Base-by-base conservation (phyloP, 1,140 invertebrate genomes). In the Caerostris darwini region DNA sequence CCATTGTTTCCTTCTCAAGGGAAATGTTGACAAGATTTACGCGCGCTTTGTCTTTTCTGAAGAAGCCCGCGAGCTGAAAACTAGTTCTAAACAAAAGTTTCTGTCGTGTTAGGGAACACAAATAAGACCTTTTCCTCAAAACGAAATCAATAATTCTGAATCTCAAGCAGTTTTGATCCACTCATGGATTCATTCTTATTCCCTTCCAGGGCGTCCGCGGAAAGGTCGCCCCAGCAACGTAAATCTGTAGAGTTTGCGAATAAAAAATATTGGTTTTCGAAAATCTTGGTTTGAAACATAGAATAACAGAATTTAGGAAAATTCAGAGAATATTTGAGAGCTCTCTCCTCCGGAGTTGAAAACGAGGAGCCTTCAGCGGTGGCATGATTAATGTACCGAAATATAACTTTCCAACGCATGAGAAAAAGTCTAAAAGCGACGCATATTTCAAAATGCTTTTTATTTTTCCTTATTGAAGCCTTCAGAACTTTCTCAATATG, bases 71-170 rank as follows among this genome's bases (percentile, higher is more conserved):
- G 14, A 83, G 82, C 82, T 58, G 82, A 83, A 58, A 83, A 83
- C 10, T 17, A 57, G 56, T 58, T 83, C 82, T 56, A 83, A 83
- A 83, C 82, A 83, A 83, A 83, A 83, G 82, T 83, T 83, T 83
- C 57, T 83, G n/a, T 54, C n/a, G 71, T 12, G 71, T 77, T 77
- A 5, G 82, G 56, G 5, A 83, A 83, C 53, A 83, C 82, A 83
- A 57, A 83, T 56, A 83, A 83, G 82, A 58, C 5, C 14, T 83
- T 54, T n/a, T n/a, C 56, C 54, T 56, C 82, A 14, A 83, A 58
- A 83, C 82, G 54, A 58, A 83, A 83, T 83, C 82, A 83, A 83
- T 83, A 83, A 83, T 83, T 83, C 82, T 83, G 82, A 83, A 83
- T 83, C 82, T 58, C 82, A 83, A 83, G 82, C 82, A 83, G 82